Evolutionary conservation across 2,797 vertebrate species (phyloP).

Genomic region (Pseudotriccus pelzelni): DNA sequence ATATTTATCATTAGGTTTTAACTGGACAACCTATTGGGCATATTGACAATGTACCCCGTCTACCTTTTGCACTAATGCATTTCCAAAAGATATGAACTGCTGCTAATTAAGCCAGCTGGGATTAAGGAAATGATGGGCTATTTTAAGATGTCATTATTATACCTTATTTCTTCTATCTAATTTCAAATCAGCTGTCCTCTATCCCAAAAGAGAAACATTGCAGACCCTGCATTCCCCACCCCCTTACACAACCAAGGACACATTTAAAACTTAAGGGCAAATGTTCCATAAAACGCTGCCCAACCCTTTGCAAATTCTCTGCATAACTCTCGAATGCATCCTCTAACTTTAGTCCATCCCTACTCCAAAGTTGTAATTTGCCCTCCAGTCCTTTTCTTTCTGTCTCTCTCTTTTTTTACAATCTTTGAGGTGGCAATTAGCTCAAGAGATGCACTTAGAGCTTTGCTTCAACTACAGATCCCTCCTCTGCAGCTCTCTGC

Average conservation of each 20-base stretch:
- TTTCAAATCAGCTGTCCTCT: not conserved
- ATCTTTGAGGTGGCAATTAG: slow-evolving; percentile 51
- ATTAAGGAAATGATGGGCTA: not conserved
- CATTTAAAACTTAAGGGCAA: slow-evolving; percentile 73
- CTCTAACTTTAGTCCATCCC: slow-evolving; percentile 21
- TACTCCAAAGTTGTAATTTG: slow-evolving; percentile 41
- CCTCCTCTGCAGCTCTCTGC: slow-evolving; percentile 18
- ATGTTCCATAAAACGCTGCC: slow-evolving; percentile 62
- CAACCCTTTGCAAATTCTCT: slow-evolving; percentile 54
- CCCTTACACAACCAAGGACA: slow-evolving; percentile 6
- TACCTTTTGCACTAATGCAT: not conserved
- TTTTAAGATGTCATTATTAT: not conserved
- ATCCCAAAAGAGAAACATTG: not conserved
- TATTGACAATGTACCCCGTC: not conserved
- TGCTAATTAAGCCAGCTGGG: not conserved
- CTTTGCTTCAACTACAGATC: slow-evolving; percentile 53
- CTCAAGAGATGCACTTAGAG: slow-evolving; percentile 44
- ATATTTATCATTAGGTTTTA: not conserved
- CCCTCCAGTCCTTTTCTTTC: slow-evolving; percentile 34
- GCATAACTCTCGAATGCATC: slow-evolving; percentile 55
- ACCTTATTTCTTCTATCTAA: not conserved
- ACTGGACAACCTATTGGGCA: not conserved
- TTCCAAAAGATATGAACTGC: not conserved
- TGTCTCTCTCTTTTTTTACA: not conserved
- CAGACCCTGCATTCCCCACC: not conserved